A percentile compares a stretch with the other conserved stretches of the same genome.
Conservation (phyloP, 1,140 invertebrate species). For the Apis cerana region DNA sequence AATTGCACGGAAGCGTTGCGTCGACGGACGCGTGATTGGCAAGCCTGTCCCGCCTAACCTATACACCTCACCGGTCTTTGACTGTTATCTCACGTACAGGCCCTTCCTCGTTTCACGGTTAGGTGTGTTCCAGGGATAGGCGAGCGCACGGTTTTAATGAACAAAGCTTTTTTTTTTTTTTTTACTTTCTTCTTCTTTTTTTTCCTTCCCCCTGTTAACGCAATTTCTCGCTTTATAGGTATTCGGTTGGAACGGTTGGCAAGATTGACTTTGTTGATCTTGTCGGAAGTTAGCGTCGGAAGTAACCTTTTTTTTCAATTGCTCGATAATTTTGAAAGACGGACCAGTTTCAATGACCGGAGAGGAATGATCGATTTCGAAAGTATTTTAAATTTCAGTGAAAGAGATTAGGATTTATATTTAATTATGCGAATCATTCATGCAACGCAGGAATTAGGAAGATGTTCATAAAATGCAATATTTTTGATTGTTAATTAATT, state of each 20-base stretch:
- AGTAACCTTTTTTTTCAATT: not conserved
- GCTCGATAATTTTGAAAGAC: not conserved
- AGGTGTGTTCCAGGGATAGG: not conserved
- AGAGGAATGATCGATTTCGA: not conserved
- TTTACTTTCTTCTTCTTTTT: no score
- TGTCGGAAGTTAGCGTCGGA: not conserved
- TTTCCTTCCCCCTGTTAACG: not conserved
- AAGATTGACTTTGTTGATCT: not conserved
- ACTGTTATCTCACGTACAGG: not conserved
- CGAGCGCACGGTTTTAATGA: constrained; percentile 7
- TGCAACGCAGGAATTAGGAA: no score
- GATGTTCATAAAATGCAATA: no score
- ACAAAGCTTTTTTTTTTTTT: not conserved
- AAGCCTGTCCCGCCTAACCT: constrained; percentile 18
- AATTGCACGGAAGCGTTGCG: constrained; percentile 42
- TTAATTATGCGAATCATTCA: no score
- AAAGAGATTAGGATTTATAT: no score
- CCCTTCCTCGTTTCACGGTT: not conserved
- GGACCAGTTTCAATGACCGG: not conserved
- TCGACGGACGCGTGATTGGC: constrained; percentile 36
- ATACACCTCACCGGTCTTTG: constrained; percentile 16
- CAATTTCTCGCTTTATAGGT: not conserved
- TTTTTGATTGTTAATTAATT: no score
- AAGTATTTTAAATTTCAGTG: no score
- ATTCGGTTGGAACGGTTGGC: not conserved